Evolutionary conservation across 2,888 invertebrate species (phyloP).

Genomic region (Aphidius colemani): DNA sequence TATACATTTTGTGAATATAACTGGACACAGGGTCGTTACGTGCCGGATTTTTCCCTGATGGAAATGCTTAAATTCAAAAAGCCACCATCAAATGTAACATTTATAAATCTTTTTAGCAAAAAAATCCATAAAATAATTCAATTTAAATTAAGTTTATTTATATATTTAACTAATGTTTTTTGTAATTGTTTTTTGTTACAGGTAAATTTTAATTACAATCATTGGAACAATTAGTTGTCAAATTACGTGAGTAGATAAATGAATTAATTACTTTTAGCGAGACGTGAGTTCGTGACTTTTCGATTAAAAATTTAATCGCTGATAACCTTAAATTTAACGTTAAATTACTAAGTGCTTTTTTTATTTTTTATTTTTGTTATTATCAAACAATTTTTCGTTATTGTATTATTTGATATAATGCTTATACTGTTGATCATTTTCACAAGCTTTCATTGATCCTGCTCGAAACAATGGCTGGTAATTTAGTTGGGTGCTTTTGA

Average conservation of each 20-base stretch:
- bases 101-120: not conserved
- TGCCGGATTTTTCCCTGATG: too few species aligned
- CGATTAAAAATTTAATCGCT: too few species aligned
- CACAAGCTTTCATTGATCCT: too few species aligned
- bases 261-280: not conserved
- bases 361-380: too few species aligned
- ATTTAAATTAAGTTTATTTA: not conserved
- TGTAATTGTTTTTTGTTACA: conserved; percentile 28
- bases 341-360: too few species aligned
- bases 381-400: too few species aligned
- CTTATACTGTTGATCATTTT: too few species aligned
- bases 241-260: not conserved
- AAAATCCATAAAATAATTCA: not conserved
- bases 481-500: not conserved
- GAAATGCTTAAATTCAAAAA: not conserved
- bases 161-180: not conserved
- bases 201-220: conserved; percentile 26
- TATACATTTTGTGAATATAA: conserved; percentile 39
- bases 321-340: too few species aligned
- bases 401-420: too few species aligned
- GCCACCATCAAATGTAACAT: not conserved
- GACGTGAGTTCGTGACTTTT: too few species aligned
- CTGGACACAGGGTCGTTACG: conserved; percentile 36
- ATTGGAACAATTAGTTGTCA: not conserved
- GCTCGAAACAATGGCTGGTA: too few species aligned